Conservation (phyloP, 2,888 invertebrate species). For the Micropterix aruncella region DNA sequence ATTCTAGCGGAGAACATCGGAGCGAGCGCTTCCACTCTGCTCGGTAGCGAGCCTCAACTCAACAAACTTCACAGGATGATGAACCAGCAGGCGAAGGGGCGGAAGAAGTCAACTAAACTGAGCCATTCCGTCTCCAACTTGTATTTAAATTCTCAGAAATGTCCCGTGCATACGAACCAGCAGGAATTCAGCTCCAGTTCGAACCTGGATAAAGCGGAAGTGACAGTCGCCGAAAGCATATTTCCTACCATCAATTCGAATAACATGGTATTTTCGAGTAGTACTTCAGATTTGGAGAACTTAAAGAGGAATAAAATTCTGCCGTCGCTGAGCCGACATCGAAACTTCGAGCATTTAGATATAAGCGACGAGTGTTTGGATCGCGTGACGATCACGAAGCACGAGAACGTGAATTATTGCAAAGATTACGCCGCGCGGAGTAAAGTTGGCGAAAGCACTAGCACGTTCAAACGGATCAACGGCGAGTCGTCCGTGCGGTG, state of each 20-base stretch:
- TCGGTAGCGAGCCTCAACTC: constrained; percentile 8
- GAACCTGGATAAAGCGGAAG: constrained; percentile 7
- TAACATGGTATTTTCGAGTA: constrained; percentile 17
- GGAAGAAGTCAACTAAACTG: constrained; percentile 6
- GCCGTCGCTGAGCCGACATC: constrained; percentile 24
- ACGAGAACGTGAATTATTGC: constrained; percentile 4
- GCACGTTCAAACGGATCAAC: not conserved
- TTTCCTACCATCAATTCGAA: constrained; percentile 4
- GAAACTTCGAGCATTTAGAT: constrained; percentile 29
- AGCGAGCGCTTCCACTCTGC: constrained; percentile 1
- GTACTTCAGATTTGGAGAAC: constrained; percentile 27
- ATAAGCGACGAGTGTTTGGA: constrained; percentile 29
- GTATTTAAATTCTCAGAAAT: constrained; percentile 6
- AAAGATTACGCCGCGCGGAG: not conserved
- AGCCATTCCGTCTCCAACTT: constrained; percentile 9
- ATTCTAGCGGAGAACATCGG: not conserved
- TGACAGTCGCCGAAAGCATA: constrained; percentile 3
- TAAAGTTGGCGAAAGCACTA: not conserved
- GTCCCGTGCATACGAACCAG: constrained; percentile 1
- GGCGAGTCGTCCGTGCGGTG: not conserved
- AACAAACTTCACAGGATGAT: constrained; percentile 4
- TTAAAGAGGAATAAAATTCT: constrained; percentile 23
- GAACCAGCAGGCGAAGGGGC: constrained; percentile 3
- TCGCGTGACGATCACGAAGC: constrained; percentile 12
- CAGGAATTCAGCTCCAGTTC: constrained; percentile 7